Evolutionary conservation across 2,888 invertebrate species (phyloP), one percentile per base, ranked within the genome.

Genomic region (Pandemis heparana): DNA sequence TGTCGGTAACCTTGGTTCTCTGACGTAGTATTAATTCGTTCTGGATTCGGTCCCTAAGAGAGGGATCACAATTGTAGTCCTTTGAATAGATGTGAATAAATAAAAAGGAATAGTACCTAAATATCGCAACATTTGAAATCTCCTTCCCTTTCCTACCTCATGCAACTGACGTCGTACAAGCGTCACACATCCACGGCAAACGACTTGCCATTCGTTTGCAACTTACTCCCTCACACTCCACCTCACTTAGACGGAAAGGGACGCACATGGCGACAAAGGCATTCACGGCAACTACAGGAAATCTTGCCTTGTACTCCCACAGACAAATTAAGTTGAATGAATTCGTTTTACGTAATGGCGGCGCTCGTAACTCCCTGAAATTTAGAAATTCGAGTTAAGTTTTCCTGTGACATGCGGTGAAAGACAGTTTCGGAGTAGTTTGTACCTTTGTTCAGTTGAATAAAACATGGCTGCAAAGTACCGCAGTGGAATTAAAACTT

Each of bases 261-360:
- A 56, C 56, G 56, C 10, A 56, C 18, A 12, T 56, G 23, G 12
- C 16, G 5, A 16, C 51, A 18, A 53, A 53, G 51, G 53, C 18
- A 53, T 23, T 56, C 12, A 18, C 9, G n/a, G n/a, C 51, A 18
- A 9, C 56, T 56, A 56, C 56, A 63, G 63, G 46, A 63, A 63
- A 46, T n/a, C 63, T 63, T 46, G 14, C 46, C 63, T 63, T 23
- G 16, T 41, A 46, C 23, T 46, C 23, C n/a, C 63, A 46, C 46
- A 63, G 23, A 63, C 43, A 46, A 63, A 63, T 63, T 63, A 63
- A 46, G 63, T 63, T 23, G 23, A 63, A 63, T 63, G 23, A 63
- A 63, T 63, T 63, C 63, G 23, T 63, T 63, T 63, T 23, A 46
- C 46, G 46, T n/a, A 39, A 51, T 32, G 65, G n/a, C 51, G 23